Base-by-base conservation (phyloP, 2,797 vertebrate genomes). In the Tauraco hartlaubi region DNA sequence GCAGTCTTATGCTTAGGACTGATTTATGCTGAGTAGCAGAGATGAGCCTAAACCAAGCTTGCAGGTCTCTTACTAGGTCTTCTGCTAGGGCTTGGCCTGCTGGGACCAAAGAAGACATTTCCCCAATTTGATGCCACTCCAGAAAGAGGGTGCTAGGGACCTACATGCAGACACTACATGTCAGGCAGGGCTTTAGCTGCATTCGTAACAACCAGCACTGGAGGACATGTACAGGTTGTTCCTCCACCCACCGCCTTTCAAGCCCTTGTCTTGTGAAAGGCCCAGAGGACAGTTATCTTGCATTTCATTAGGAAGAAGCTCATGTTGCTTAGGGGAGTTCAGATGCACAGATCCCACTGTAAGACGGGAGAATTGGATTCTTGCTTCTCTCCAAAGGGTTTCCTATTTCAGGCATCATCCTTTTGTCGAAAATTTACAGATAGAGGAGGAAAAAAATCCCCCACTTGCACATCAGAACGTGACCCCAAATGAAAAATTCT, bases 1-100 rank as follows among this genome's bases (percentile, higher is more conserved):
- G 71, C 33, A 73, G 51, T 15, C 51, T 84, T 68, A 41, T 21
- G 44, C 43, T n/a, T 55, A 43, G 87, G 61, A n/a, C 12, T 82
- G 73, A 97, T 90, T 93, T 84, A 94, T 49, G 67, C 77, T 73
- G 61, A 67, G 43, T 25, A 76, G 52, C 23, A 29, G 85, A 82
- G 67, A 56, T 35, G 28, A 87, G 33, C 41, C 68, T 63, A 78
- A 79, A 62, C 33, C 39, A 72, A 79, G 76, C 58, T 9, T 63
- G 58, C 35, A 59, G 37, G 54, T 71, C 83, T 61, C 41, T 46
- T 77, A 23, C 46, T 20, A 35, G 14, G 22, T 72, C 46, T 63
- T 37, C 74, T 77, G n/a, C 31, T 12, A n/a, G 43, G 25, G 59
- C n/a, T 44, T 55, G 54, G 63, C 16, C 43, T 48, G 26, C 29